phyloP scores from a whole-genome alignment of 2,797 vertebrate genomes.

The Esox masquinongy region DNA sequence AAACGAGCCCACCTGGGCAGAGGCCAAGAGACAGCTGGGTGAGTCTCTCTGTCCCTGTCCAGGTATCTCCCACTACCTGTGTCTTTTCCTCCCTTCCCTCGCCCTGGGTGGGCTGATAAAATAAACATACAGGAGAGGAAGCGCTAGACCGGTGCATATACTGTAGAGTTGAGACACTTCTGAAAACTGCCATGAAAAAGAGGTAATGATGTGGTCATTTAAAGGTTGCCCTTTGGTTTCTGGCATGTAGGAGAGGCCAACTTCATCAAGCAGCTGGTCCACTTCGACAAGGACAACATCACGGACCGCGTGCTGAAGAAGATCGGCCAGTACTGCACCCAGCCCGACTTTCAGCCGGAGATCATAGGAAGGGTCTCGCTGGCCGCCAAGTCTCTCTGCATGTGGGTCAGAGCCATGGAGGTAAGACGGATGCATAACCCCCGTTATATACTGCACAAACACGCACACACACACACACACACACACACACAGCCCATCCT shows the following conservation, averaged over 20 bases:
- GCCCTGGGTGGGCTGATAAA: background rate
- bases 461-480: conserved; percentile 8
- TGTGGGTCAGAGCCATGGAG: conserved; percentile 95
- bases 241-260: conserved; percentile 80
- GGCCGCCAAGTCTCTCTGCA: conserved; percentile 89
- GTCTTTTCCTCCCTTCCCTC: conserved; percentile 6
- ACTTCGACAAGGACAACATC: conserved; percentile 91
- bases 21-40: conserved; percentile 92
- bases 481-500: background rate
- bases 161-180: background rate
- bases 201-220: no score
- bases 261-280: conserved; percentile 87
- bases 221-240: background rate
- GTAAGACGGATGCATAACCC: conserved; percentile 56
- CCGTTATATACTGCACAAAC: background rate
- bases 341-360: conserved; percentile 85
- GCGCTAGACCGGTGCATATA: no score
- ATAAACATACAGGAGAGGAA: background rate
- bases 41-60: conserved; percentile 37
- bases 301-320: conserved; percentile 86
- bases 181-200: no score
- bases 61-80: background rate
- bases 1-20: conserved; percentile 86
- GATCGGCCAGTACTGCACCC: conserved; percentile 81
- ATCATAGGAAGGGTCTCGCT: conserved; percentile 86